Evolutionary conservation across 2,888 invertebrate genomes (phyloP).

Genomic region (Toxonevra muliebris): DNA sequence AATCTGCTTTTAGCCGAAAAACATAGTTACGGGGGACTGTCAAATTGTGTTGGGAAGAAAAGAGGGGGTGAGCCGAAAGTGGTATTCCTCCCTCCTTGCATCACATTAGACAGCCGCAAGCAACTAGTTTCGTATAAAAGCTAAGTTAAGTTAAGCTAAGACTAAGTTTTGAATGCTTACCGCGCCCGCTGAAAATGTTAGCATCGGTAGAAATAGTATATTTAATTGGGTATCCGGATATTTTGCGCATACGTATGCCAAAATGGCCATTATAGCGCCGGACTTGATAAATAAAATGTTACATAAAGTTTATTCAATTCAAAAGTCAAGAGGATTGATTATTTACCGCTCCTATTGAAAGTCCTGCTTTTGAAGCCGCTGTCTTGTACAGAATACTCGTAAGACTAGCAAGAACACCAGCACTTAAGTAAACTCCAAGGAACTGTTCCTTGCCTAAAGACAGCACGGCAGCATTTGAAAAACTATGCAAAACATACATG

Average conservation of each 20-base stretch:
- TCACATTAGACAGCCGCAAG: no score
- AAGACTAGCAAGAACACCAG: conserved; percentile 87
- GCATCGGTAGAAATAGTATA: conserved; percentile 89
- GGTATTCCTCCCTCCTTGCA: no score
- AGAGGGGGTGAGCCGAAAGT: no score
- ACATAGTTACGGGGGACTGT: no score
- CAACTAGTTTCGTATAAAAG: no score
- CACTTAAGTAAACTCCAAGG: conserved; percentile 86
- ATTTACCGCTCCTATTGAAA: conserved; percentile 93
- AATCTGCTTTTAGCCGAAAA: conserved; percentile 2
- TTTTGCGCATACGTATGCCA: conserved; percentile 86
- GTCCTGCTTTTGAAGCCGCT: conserved; percentile 72
- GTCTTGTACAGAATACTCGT: conserved; percentile 85
- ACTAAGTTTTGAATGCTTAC: conserved; percentile 67
- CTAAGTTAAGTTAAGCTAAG: no score
- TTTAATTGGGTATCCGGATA: conserved; percentile 89
- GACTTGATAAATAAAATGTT: conserved; percentile 71
- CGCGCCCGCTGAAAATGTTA: conserved; percentile 86
- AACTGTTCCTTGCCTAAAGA: conserved; percentile 92
- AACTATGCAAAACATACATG: conserved; percentile 95
- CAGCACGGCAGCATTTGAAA: conserved; percentile 71
- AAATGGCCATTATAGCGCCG: conserved; percentile 91
- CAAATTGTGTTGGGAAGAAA: no score
- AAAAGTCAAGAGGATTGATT: neutral
- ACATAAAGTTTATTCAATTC: no score